Conservation (phyloP, 2,113 vertebrate species). For the Phycodurus eques region DNA sequence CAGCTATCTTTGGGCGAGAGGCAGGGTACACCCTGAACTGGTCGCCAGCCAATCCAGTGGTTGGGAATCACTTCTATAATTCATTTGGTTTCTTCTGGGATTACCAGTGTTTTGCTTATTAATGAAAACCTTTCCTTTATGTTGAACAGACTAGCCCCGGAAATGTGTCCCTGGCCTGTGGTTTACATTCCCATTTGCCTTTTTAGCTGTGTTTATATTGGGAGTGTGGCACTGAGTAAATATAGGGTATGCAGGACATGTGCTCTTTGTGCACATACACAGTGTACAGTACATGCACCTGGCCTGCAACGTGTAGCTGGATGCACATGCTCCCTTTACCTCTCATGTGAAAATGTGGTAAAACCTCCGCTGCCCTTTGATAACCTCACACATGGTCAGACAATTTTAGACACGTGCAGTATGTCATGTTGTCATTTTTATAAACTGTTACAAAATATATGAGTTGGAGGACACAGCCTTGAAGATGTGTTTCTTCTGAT, state of each 20-base stretch:
- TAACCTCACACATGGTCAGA: not conserved
- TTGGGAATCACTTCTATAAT: too few species aligned
- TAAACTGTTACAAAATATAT: conserved; percentile 16
- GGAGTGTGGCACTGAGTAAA: conserved; percentile 30
- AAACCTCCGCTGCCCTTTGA: conserved; percentile 1
- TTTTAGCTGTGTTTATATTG: conserved; percentile 24
- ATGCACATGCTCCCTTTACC: conserved; percentile 22
- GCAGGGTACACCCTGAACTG: too few species aligned
- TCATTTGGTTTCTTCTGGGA: too few species aligned
- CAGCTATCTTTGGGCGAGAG: too few species aligned
- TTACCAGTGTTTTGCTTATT: too few species aligned
- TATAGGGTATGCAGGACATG: conserved; percentile 44
- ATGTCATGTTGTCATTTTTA: conserved; percentile 28
- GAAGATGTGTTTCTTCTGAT: conserved; percentile 25
- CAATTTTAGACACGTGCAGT: conserved; percentile 10
- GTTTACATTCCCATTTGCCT: conserved; percentile 14
- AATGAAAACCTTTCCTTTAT: not conserved
- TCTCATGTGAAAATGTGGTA: conserved; percentile 3
- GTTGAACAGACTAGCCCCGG: not conserved
- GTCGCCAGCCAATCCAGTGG: too few species aligned
- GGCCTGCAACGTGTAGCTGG: conserved; percentile 23
- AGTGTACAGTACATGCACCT: conserved; percentile 5
- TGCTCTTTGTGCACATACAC: conserved; percentile 41
- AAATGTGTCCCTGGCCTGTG: conserved; percentile 2
- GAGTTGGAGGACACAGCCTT: conserved; percentile 29